phyloP scores from a whole-genome alignment of 92 coral and sea anemone species.

The Pocillopora grandis region DNA sequence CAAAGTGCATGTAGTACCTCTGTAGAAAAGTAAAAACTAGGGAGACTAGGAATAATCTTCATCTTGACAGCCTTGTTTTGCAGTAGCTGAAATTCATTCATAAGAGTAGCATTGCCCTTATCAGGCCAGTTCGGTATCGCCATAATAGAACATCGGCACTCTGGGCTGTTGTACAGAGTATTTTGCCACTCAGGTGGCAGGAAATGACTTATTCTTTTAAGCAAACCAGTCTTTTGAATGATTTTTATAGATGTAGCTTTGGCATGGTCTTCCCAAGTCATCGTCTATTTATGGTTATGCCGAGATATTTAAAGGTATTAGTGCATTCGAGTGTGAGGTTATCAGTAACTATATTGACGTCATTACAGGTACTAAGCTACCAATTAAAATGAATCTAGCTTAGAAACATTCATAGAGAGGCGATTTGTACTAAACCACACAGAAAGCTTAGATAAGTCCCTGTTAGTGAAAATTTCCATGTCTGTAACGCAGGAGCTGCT shows the following conservation, averaged over 20 bases:
- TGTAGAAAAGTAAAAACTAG: no score
- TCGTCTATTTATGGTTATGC: constrained; percentile 3
- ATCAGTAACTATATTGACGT: background rate
- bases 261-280: constrained; percentile 38
- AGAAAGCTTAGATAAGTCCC: constrained; percentile 25
- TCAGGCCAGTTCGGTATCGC: background rate
- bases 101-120: background rate
- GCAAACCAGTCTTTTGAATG: constrained; percentile 6
- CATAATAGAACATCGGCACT: background rate
- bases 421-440: constrained; percentile 25
- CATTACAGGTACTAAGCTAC: constrained; percentile 2
- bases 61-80: no score
- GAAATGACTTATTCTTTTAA: background rate
- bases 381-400: constrained; percentile 31
- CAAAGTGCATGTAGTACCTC: background rate
- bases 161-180: background rate
- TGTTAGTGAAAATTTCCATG: background rate
- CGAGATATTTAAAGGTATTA: constrained; percentile 21
- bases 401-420: constrained; percentile 25
- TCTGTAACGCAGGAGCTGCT: background rate
- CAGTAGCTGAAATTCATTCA: no score
- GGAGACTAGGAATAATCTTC: background rate
- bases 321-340: background rate
- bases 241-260: constrained; percentile 14
- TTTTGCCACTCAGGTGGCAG: background rate